Evolutionary conservation across 1,140 invertebrate species (phyloP), one percentile per base, ranked within the genome.

Genomic region (Drosophila mojavensis): DNA sequence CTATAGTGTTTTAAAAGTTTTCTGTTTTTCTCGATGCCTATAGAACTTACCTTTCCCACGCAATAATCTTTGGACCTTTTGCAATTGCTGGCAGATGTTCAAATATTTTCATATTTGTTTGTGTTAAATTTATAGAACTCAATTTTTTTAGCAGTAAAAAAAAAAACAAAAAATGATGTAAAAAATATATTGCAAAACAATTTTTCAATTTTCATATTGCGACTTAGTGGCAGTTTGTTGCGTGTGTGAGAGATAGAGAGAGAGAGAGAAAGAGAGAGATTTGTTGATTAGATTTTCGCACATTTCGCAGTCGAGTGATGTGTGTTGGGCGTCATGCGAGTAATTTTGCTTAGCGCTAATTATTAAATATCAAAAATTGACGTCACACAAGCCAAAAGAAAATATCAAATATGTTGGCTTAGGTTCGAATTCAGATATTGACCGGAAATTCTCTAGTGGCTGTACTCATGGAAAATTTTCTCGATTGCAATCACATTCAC

Each of bases 31-130:
- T 9, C 33, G 2, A 33, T 33, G 61, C 68, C 75, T 60, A 41
- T 39, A 61, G 58, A 62, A 89, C 84, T 83, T 89, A 88, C 83
- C 83, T 88, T 78, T 24, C 84, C 54, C 80, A 84, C 77, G 64
- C 68, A 41, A 63, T 60, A 64, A 66, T 59, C 39, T 60, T 41
- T 30, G 48, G 64, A 26, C 63, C 55, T 45, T 39, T 64, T 75
- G 67, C 72, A 7, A 4, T 7, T 45, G 66, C 67, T 88, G 84
- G 84, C 84, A 89, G 67, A 15, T 63, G 70, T 43, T 83, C 80
- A 88, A 85, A 68, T 56, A 30, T 66, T 51, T 60, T 43, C 26
- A 20, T 39, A 48, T 45, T 51, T 77, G 51, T 45, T 50, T 50
- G 13, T 47, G 17, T n/a, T 20, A 53, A 65, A 79, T 81, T 76